These are phyloP conservation scores for Psilanteris sp. DNA, from an alignment of 1,140 invertebrate species.

Conservation along the genomic window DNA sequence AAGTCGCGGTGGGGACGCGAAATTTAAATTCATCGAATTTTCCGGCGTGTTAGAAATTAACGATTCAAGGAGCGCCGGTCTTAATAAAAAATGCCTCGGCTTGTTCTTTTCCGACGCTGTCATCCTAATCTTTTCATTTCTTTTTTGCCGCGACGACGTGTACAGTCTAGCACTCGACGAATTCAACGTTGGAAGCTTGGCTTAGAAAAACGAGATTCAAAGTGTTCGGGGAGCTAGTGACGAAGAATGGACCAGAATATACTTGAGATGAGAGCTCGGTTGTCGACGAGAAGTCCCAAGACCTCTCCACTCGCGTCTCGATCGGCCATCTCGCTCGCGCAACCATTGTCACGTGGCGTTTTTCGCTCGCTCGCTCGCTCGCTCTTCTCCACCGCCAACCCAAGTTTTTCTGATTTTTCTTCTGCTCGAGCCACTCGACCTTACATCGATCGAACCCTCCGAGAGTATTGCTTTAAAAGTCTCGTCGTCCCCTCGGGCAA, in stretches of 20 bases:
- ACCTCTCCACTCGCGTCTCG: constrained; percentile 23
- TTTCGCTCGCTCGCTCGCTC: constrained; percentile 33
- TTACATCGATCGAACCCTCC: constrained; percentile 56
- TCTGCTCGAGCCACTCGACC: constrained; percentile 53
- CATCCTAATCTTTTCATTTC: neutral
- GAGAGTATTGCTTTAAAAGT: constrained; percentile 59
- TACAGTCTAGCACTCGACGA: neutral
- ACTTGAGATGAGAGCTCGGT: constrained; percentile 58
- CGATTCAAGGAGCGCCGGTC: too few species aligned
- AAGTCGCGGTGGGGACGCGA: too few species aligned
- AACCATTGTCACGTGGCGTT: too few species aligned
- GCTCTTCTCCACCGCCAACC: constrained; percentile 10
- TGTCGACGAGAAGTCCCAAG: constrained; percentile 57
- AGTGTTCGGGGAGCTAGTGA: constrained; percentile 20
- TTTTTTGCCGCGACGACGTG: neutral
- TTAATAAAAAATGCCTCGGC: too few species aligned
- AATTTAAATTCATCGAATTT: constrained; percentile 22
- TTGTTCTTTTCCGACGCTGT: too few species aligned
- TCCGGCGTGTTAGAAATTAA: too few species aligned
- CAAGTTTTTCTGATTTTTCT: constrained; percentile 54
- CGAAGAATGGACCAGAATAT: constrained; percentile 56
- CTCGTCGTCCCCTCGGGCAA: constrained; percentile 46
- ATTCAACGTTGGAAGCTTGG: constrained; percentile 26
- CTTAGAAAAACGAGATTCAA: constrained; percentile 61
- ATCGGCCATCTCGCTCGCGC: constrained; percentile 21